Evolutionary conservation across 2,113 vertebrate species (phyloP), one percentile per base, ranked within the genome.

Genomic region (Okapia johnstoni): DNA sequence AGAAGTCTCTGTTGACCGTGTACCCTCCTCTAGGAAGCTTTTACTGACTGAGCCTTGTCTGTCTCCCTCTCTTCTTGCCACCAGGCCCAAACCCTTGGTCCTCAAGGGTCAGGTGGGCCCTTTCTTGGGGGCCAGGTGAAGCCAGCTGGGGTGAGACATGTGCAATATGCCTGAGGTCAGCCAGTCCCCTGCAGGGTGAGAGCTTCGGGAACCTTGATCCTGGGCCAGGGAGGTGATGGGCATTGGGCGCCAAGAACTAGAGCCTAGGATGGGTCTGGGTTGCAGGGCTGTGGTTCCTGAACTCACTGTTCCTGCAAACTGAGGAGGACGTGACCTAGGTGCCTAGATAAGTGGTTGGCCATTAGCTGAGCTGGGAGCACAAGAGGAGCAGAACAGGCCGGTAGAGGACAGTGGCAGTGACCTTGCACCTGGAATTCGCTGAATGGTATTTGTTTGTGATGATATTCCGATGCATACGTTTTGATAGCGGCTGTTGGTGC

Each of bases 191-290:
- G 17, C 9, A 43, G 13, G 40, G 16, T 66, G 57, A 88, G 36
- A 88, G 57, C 40, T 88, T 61, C n/a, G 0, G 1, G 85, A 21
- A 10, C 19, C 36, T 91, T n/a, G 40, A 25, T 70, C 14, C 46
- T 30, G 46, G 76, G n/a, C 33, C 1, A 2, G 36, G 28, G 60
- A 79, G 33, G 89, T 48, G 81, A 63, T 3, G 60, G 79, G 58
- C 57, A 12, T 54, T 6, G 48, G 63, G 7, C 2, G 1, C 33
- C 0, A 0, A n/a, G 28, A n/a, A 63, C 16, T 11, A 54, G 55
- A 76, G 79, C 25, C 81, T 70, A 43, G 83, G 2, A 3, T 23
- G 50, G 46, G 16, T 52, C n/a, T 85, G 52, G 15, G 40, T 30
- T 88, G 25, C 1, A 46, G 57, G 60, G 15, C 5, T 2, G 2